Percentiles rank a stretch among this genome's conserved stretches.
These are phyloP conservation scores for Mastigias papua DNA, from an alignment of 30 jellyfish, hydroid and myxozoan genomes.

Conservation along the genomic window DNA sequence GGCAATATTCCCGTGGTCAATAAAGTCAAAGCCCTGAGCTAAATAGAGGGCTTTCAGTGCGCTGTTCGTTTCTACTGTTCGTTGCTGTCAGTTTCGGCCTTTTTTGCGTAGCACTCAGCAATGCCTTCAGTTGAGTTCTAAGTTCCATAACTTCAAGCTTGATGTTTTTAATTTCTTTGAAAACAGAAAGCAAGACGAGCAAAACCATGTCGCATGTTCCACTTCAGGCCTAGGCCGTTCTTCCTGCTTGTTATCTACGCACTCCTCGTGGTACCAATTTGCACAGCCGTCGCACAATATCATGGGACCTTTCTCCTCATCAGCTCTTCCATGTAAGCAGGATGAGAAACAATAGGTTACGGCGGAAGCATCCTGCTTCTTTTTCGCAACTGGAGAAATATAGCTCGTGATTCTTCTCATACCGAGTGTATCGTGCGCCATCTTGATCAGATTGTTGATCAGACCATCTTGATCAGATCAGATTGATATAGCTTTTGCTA, in stretches of 20 bases:
- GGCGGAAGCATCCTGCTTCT: no score
- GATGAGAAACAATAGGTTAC: no score
- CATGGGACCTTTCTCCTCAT: no score
- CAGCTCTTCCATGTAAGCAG: no score
- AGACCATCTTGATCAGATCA: no score
- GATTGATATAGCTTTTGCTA: no score
- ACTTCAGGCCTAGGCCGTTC: conserved; percentile 14
- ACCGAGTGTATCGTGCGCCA: no score
- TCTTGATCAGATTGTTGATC: no score
- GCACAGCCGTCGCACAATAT: conserved; percentile 21
- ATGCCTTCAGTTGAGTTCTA: no score
- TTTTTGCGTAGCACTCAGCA: background rate
- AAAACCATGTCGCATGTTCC: background rate
- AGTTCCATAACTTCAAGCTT: background rate
- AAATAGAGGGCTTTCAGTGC: background rate
- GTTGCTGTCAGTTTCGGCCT: background rate
- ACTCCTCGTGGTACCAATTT: background rate
- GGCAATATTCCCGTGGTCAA: background rate
- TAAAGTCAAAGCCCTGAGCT: background rate
- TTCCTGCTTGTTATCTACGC: background rate
- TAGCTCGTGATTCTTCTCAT: no score
- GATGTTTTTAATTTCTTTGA: background rate
- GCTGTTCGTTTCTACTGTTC: background rate
- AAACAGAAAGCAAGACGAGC: conserved; percentile 1
- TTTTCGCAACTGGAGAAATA: no score